These are phyloP conservation scores for Silurus aristotelis DNA, from an alignment of 2,797 vertebrate species.

Conservation along the genomic window DNA sequence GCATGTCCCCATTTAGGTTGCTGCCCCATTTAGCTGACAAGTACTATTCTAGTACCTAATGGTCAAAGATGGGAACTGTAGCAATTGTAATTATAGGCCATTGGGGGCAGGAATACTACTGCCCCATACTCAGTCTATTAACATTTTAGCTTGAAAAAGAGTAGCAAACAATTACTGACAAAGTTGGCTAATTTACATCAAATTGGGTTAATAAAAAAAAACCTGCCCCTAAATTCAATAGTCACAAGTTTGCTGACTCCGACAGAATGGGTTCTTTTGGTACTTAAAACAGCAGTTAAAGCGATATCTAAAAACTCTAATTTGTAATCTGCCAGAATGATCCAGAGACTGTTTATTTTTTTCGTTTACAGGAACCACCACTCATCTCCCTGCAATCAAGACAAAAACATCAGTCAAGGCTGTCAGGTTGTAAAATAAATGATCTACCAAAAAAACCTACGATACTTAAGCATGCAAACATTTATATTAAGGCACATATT, in stretches of 20 bases:
- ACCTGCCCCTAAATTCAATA: not conserved
- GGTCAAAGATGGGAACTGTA: not conserved
- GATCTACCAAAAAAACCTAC: not conserved
- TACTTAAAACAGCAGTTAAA: not conserved
- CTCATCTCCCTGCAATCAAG: not conserved
- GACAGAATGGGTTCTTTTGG: not conserved
- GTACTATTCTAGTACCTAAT: not conserved
- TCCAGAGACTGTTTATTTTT: not conserved
- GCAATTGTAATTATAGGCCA: not conserved
- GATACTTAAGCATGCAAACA: not conserved
- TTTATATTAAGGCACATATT: not conserved
- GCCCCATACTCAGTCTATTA: not conserved
- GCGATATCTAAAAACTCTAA: not conserved
- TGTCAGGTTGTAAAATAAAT: conserved; percentile 12
- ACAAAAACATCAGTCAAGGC: not conserved
- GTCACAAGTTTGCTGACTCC: not conserved
- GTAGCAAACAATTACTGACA: not conserved
- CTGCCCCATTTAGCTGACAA: not conserved
- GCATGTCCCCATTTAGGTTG: not conserved
- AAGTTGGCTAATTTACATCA: not conserved
- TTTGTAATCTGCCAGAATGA: not conserved
- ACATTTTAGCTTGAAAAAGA: not conserved
- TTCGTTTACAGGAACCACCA: not conserved
- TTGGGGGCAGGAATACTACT: not conserved
- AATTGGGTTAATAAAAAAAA: not conserved